Conservation (phyloP, 2,113 vertebrate species). For the Laterallus jamaicensis region DNA sequence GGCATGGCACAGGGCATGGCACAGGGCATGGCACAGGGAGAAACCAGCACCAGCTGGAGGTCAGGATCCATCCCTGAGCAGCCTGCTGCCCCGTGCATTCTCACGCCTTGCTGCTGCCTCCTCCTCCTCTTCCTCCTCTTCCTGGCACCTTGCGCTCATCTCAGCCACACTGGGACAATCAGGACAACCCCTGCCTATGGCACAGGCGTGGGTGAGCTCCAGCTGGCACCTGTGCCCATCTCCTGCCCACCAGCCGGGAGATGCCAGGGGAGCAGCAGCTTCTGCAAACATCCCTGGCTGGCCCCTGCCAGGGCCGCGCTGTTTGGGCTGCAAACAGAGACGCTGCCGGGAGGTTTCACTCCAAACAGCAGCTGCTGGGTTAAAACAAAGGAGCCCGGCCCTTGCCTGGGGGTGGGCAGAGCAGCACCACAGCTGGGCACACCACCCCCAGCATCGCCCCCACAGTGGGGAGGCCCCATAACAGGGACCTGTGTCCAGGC, state of each 20-base stretch:
- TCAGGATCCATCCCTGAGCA: neutral
- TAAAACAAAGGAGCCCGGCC: neutral
- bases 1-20: neutral
- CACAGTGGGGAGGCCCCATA: accelerated
- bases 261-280: neutral
- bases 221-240: neutral
- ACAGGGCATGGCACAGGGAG: neutral
- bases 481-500: neutral
- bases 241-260: neutral
- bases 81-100: accelerated
- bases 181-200: neutral
- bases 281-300: neutral
- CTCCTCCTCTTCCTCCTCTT: neutral
- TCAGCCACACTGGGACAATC: accelerated
- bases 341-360: neutral
- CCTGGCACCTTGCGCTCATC: neutral
- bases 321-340: conserved; percentile 58
- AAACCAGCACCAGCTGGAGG: neutral
- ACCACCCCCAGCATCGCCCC: accelerated
- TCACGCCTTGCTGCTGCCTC: neutral
- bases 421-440: neutral
- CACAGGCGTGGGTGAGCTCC: neutral
- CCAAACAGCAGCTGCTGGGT: conserved; percentile 49
- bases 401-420: neutral
- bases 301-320: neutral